A percentile compares a stretch with the other conserved stretches of the same genome.
These are phyloP conservation scores for Xiphias gladius DNA, from an alignment of 2,113 vertebrate species.

Conservation along the genomic window DNA sequence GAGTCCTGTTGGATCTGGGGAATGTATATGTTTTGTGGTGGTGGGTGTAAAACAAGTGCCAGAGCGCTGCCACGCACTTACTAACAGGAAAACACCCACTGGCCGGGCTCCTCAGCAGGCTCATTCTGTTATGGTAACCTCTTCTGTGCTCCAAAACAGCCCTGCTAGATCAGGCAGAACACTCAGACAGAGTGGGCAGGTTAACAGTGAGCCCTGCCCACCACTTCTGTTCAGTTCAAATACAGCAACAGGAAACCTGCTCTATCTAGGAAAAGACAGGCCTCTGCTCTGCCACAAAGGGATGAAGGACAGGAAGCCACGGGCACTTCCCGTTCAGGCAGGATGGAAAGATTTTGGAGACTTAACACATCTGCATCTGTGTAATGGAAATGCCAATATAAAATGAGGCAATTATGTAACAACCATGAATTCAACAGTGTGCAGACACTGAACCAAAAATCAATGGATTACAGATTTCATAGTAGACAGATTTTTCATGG, in stretches of 20 bases:
- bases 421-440: conserved; percentile 11
- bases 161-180: conserved; percentile 62
- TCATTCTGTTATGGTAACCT: conserved; percentile 80
- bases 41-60: conserved; percentile 27
- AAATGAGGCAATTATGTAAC: conserved; percentile 40
- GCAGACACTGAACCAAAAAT: conserved; percentile 10
- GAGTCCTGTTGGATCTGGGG: conserved; percentile 6
- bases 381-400: conserved; percentile 11
- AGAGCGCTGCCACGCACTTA: conserved; percentile 60
- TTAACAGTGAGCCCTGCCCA: conserved; percentile 47
- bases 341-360: conserved; percentile 47
- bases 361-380: not conserved
- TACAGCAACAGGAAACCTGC: conserved; percentile 67
- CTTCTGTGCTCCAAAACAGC: conserved; percentile 73
- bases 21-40: conserved; percentile 15
- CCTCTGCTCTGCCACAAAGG: conserved; percentile 54
- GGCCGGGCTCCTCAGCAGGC: conserved; percentile 42
- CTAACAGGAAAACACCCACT: conserved; percentile 67
- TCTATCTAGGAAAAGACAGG: conserved; percentile 63
- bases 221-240: conserved; percentile 40
- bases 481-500: conserved; percentile 4
- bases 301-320: conserved; percentile 68
- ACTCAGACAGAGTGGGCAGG: conserved; percentile 61
- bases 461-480: conserved; percentile 33
- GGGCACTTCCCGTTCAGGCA: conserved; percentile 71